These are phyloP conservation scores for Celastrina argiolus DNA, from an alignment of 2,888 invertebrate species.

Conservation along the genomic window DNA sequence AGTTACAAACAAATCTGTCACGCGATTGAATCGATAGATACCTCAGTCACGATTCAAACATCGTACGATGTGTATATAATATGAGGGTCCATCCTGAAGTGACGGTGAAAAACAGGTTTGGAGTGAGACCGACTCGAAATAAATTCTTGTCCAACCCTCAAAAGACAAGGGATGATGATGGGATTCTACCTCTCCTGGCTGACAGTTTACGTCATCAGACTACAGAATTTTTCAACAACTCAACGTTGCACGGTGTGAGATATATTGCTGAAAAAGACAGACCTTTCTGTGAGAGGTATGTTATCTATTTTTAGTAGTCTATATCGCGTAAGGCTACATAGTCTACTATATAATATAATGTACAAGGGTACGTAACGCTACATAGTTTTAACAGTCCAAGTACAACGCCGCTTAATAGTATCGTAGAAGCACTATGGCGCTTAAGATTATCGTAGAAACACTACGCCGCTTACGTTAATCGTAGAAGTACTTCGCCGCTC, in stretches of 20 bases:
- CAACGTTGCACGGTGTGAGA: conserved; percentile 86
- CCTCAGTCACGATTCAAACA: neutral
- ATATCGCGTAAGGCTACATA: neutral
- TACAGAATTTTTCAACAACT: conserved; percentile 85
- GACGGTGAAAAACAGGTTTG: conserved; percentile 37
- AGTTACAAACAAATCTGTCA: conserved; percentile 17
- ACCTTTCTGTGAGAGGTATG: conserved; percentile 87
- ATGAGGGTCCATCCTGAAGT: conserved; percentile 61
- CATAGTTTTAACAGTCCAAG: neutral
- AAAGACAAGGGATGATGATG: conserved; percentile 37
- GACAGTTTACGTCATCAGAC: conserved; percentile 84
- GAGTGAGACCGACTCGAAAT: conserved; percentile 30
- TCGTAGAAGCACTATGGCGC: neutral
- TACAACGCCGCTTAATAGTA: neutral
- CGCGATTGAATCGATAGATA: conserved; percentile 15
- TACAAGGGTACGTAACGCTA: neutral
- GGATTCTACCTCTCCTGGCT: conserved; percentile 65
- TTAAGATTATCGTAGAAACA: neutral
- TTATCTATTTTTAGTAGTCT: neutral
- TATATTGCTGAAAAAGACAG: conserved; percentile 87
- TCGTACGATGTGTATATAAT: conserved; percentile 22
- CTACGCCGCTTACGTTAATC: neutral
- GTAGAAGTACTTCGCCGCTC: neutral
- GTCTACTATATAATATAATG: too few species aligned
- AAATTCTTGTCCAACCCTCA: neutral